phyloP scores from a whole-genome alignment of 2,113 vertebrate species.

The Callospermophilus lateralis region DNA sequence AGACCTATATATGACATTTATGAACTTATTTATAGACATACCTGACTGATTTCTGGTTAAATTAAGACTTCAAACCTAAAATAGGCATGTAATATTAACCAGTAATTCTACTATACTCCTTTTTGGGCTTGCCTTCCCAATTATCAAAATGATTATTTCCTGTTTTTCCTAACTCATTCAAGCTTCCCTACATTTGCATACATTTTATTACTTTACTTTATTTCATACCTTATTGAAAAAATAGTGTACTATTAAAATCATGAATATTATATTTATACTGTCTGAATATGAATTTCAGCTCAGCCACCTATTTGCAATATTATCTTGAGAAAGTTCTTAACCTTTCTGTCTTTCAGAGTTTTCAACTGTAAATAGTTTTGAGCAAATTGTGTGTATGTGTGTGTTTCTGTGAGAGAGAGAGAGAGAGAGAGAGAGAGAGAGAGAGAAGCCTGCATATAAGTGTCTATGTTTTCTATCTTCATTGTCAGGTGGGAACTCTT shows the following conservation, averaged over 20 bases:
- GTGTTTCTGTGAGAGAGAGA: not conserved
- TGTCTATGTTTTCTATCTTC: not conserved
- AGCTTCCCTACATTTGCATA: not conserved
- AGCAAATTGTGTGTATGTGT: not conserved
- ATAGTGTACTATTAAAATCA: not conserved
- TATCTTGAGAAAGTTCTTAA: not conserved
- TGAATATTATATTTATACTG: not conserved
- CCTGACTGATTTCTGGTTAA: not conserved
- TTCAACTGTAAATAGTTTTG: not conserved
- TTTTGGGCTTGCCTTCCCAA: not conserved
- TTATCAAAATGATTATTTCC: not conserved
- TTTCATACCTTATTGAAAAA: not conserved
- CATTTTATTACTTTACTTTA: conserved; percentile 33
- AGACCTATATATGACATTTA: not conserved
- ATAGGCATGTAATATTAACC: not conserved
- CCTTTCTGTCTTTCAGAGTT: not conserved
- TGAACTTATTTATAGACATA: not conserved
- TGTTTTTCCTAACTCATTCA: not conserved
- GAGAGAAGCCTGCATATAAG: not conserved
- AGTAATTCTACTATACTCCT: not conserved
- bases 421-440: not conserved
- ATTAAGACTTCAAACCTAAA: not conserved
- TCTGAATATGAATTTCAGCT: not conserved
- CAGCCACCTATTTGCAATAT: not conserved
- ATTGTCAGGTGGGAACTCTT: not conserved